Base-by-base conservation (phyloP, 2,113 vertebrate species). In the Mobula hypostoma region DNA sequence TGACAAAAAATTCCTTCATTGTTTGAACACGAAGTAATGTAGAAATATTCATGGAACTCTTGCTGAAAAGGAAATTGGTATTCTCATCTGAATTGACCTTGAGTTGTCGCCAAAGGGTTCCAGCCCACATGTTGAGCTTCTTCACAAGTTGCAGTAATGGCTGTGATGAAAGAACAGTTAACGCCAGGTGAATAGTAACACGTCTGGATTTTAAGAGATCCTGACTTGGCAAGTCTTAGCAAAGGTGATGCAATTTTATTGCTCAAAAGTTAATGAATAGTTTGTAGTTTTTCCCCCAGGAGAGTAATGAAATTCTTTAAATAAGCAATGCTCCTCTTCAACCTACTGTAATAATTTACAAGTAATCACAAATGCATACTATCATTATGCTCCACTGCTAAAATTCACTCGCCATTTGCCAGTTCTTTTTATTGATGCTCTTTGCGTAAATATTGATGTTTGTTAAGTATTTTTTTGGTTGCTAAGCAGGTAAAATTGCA, bases 371-470 rank as follows among this genome's bases (percentile, higher is more conserved):
- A n/a, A 40, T 40, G 7, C 2, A 32, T 70, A 40, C 88, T 72
- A 72, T 92, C 32, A 72, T 61, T 61, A 40, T 40, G 1, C 9
- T 48, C 21, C 32, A 92, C 90, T 48, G 66, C 68, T 5, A 48
- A 36, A 72, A 40, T 87, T 19, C 32, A 40, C 19, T 11, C 90
- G 72, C 90, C 17, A 58, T 61, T 15, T 63, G 83, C 19, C 17
- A 91, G 9, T 3, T 11, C 32, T 40, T 72, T 0, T 15, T 29
- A 40, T 74, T 92, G 90, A 32, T 91, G 68, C 90, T 63, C 83
- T 72, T 14, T 92, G 90, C 66, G 40, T 8, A 72, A 63, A 63
- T 29, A n/a, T 88, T 88, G 66, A 92, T 92, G 88, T 91, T 88
- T 91, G 68, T 32, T 9, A 92, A 92, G 72, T 17, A 92, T 19